phyloP scores from a whole-genome alignment of 1,140 invertebrate genomes.

The Pectinophora gossypiella region DNA sequence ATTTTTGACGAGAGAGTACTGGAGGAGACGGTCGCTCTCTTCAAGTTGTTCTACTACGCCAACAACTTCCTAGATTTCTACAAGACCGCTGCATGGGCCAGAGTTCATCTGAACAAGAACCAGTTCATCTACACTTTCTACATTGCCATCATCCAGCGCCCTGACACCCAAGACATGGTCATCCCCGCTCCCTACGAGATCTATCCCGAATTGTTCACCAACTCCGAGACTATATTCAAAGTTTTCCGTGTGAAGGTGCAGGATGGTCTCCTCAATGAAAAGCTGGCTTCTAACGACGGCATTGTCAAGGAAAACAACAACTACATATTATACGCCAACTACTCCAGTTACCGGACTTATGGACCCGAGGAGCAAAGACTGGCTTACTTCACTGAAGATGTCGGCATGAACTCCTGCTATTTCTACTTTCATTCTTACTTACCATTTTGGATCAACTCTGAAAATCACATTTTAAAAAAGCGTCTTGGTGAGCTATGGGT shows the following conservation, averaged over 20 bases:
- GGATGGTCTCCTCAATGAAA: constrained; percentile 33
- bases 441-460: constrained; percentile 79
- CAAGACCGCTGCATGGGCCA: constrained; percentile 77
- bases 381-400: constrained; percentile 84
- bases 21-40: constrained; percentile 64
- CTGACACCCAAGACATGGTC: constrained; percentile 76
- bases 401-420: constrained; percentile 82
- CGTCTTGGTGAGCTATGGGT: constrained; percentile 79
- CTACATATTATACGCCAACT: constrained; percentile 71
- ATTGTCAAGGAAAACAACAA: constrained; percentile 61
- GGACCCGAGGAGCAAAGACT: constrained; percentile 77
- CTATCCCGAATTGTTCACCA: constrained; percentile 78
- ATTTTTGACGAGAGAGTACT: constrained; percentile 65
- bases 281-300: constrained; percentile 52
- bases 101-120: constrained; percentile 77
- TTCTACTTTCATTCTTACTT: constrained; percentile 80
- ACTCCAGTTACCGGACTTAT: constrained; percentile 69
- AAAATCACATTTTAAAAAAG: constrained; percentile 35
- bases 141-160: constrained; percentile 76
- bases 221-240: constrained; percentile 75
- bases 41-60: constrained; percentile 38
- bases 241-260: constrained; percentile 78
- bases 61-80: constrained; percentile 58
- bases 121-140: constrained; percentile 78
- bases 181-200: constrained; percentile 80